Base-by-base conservation (phyloP, 2,797 vertebrate genomes). In the Acanthurus tractus region DNA sequence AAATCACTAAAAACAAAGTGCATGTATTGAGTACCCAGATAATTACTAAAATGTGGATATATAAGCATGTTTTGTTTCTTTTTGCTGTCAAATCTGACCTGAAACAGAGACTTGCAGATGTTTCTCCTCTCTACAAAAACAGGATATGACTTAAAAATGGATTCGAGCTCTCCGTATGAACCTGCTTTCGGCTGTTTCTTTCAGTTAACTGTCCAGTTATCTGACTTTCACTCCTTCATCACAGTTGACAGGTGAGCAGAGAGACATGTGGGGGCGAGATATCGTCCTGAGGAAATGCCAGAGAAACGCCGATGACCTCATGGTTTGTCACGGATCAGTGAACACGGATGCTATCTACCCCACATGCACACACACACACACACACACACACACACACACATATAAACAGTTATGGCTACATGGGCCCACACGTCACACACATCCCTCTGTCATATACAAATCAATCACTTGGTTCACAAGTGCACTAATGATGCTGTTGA, bases 401-500 rank as follows among this genome's bases (percentile, higher is more conserved):
- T 34, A 23, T 45, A 65, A 48, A 72, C 55, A 45, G 23, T 65
- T n/a, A 42, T 25, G 25, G 56, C n/a, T 48, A 61, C 67, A 65
- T 12, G 29, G 58, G 53, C 59, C 40, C 56, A 36, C 67, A 69
- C 38, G 36, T 13, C 68, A 67, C 40, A 38, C 8, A 48, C 25
- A 22, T 2, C 42, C 25, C 25, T 29, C 25, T 29, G 25, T 29
- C 25, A 29, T 29, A 63, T 66, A 58, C 76, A 74, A 76, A 89
- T 85, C 78, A 85, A 89, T 91, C 87, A 87, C 63, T 61, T 44
- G 76, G 71, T 64, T 79, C 64, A 63, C 61, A 14, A 70, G 74
- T 52, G 42, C 61, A 17, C 69, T 89, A 90, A 93, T 87, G 80
- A 90, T 79, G 86, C 62, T 73, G 84, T 77, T 83, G 86, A 81